phyloP scores from a whole-genome alignment of 2,113 vertebrate genomes.

The Psophia crepitans region DNA sequence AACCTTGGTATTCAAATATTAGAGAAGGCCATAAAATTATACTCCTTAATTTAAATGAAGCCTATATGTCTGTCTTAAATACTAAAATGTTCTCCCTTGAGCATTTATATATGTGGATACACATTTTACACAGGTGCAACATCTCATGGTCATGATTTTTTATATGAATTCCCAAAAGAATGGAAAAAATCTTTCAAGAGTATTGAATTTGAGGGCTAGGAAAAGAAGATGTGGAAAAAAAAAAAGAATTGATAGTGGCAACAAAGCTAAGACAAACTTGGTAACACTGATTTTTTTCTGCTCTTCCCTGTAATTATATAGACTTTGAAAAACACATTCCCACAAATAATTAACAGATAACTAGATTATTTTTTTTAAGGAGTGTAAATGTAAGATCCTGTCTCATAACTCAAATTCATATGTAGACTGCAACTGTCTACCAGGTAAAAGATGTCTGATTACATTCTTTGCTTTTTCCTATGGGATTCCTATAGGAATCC shows the following conservation, averaged over 20 bases:
- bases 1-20: not conserved
- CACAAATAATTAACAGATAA: not conserved
- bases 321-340: not conserved
- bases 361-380: not conserved
- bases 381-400: not conserved
- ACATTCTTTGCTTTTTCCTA: not conserved
- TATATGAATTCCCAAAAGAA: not conserved
- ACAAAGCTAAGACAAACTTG: not conserved
- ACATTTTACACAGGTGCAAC: not conserved
- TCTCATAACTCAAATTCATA: not conserved
- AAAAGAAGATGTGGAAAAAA: not conserved
- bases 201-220: not conserved
- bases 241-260: not conserved
- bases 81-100: not conserved
- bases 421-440: not conserved
- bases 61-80: not conserved
- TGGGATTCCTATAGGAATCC: no score
- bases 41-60: not conserved
- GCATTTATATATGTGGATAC: not conserved
- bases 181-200: not conserved
- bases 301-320: not conserved
- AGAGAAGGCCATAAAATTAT: not conserved
- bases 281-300: not conserved
- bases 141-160: not conserved
- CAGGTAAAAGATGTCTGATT: not conserved